These are phyloP conservation scores for Leucopternis melanops DNA, from an alignment of 2,113 vertebrate species.

Conservation along the genomic window DNA sequence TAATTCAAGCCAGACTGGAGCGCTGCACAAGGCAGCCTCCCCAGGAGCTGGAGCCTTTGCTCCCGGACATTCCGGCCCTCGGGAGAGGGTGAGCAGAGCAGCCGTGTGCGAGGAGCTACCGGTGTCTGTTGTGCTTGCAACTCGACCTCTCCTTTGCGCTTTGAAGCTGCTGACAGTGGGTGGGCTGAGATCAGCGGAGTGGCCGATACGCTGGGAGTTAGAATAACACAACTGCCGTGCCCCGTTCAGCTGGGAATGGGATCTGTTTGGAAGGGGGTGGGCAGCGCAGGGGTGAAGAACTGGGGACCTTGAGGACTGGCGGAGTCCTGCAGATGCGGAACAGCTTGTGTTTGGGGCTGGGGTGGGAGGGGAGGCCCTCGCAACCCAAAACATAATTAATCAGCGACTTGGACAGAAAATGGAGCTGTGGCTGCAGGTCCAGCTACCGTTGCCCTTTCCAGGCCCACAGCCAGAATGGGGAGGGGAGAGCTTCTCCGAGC, in stretches of 20 bases:
- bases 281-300: slow-evolving; percentile 35
- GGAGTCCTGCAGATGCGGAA: not conserved
- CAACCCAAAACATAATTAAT: not conserved
- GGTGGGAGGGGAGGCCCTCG: not conserved
- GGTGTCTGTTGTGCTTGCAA: not conserved
- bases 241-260: not conserved
- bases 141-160: slow-evolving; percentile 8
- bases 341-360: not conserved
- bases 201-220: not conserved
- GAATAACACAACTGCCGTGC: not conserved
- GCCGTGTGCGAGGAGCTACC: not conserved
- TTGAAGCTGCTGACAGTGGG: slow-evolving; percentile 44
- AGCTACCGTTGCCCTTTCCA: slow-evolving; percentile 3
- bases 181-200: slow-evolving; percentile 25
- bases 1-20: slow-evolving; percentile 25
- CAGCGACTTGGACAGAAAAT: not conserved
- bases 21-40: not conserved
- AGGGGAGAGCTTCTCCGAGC: not conserved
- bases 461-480: not conserved
- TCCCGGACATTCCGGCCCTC: not conserved
- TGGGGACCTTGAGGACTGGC: not conserved
- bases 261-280: slow-evolving; percentile 35
- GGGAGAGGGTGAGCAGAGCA: not conserved
- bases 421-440: not conserved
- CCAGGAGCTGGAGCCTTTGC: slow-evolving; percentile 8